phyloP scores from a whole-genome alignment of 2,888 invertebrate genomes.

The Cheilosia variabilis region DNA sequence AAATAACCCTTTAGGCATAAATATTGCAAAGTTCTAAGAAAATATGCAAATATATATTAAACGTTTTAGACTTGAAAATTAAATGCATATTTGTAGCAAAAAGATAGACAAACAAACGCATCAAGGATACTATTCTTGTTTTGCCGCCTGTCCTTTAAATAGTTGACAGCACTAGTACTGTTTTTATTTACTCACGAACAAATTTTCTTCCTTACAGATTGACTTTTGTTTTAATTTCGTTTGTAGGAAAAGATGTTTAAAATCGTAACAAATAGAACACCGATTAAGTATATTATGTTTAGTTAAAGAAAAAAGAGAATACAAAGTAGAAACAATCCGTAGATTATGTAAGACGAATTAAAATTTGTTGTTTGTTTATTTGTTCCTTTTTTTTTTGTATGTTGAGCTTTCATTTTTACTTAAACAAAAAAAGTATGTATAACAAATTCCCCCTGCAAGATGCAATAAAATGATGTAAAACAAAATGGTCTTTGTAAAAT shows the following conservation, averaged over 20 bases:
- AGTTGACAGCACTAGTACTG: slow-evolving; percentile 7
- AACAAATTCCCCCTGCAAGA: slow-evolving; percentile 62
- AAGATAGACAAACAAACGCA: slow-evolving; percentile 1
- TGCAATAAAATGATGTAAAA: slow-evolving; percentile 66
- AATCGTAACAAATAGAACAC: slow-evolving; percentile 21
- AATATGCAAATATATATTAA: slow-evolving; percentile 27
- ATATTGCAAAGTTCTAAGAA: slow-evolving; percentile 60
- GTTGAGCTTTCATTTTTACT: slow-evolving; percentile 34
- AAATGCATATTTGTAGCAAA: slow-evolving; percentile 37
- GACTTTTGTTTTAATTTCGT: slow-evolving; percentile 9
- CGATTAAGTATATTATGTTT: slow-evolving; percentile 38
- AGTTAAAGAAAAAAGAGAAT: slow-evolving; percentile 10
- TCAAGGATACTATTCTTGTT: slow-evolving; percentile 11
- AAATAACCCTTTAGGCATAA: slow-evolving; percentile 65
- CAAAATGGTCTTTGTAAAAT: slow-evolving; percentile 62
- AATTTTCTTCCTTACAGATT: slow-evolving; percentile 10
- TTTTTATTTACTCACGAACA: slow-evolving; percentile 26
- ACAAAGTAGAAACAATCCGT: slow-evolving; percentile 1
- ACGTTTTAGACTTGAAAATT: slow-evolving; percentile 54
- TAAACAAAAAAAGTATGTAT: slow-evolving; percentile 5
- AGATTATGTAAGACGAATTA: slow-evolving; percentile 23
- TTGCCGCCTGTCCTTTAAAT: background rate
- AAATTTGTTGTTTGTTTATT: slow-evolving; percentile 13
- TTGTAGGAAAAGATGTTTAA: slow-evolving; percentile 18
- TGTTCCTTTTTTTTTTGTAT: slow-evolving; percentile 33